Evolutionary conservation across 2,113 vertebrate genomes (phyloP).

Genomic region (Rhabdornis inornatus): DNA sequence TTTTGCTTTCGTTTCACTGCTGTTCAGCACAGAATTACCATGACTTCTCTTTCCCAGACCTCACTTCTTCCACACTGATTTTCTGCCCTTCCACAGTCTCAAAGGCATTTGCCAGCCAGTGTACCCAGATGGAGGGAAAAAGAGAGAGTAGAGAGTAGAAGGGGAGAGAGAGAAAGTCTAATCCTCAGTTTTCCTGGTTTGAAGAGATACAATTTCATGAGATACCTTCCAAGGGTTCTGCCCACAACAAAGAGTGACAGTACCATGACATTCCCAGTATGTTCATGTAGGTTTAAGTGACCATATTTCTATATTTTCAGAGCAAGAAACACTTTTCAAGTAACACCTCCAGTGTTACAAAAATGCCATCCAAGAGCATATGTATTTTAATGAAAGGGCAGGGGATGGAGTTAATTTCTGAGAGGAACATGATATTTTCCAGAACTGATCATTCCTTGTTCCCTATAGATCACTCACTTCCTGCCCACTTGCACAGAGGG

Average conservation of each 20-base stretch:
- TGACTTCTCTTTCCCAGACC: background rate
- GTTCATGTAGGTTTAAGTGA: background rate
- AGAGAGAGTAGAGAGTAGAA: fast-evolving
- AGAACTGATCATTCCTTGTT: background rate
- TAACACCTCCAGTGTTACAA: background rate
- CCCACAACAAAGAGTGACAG: background rate
- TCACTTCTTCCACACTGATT: background rate
- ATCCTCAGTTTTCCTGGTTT: background rate
- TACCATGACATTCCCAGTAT: background rate
- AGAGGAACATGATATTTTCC: background rate
- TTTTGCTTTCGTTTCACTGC: background rate
- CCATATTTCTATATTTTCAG: background rate
- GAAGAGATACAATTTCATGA: background rate
- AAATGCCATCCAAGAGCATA: background rate
- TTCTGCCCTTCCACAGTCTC: background rate
- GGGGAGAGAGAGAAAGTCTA: background rate
- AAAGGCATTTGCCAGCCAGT: background rate
- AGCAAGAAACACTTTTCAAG: background rate
- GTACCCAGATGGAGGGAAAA: background rate
- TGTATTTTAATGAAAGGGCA: background rate
- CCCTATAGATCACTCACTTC: background rate
- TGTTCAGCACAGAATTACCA: background rate
- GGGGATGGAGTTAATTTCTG: background rate
- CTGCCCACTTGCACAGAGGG: background rate
- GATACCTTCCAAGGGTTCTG: background rate